Evolutionary conservation across 2,797 vertebrate genomes (phyloP), one percentile per base, ranked within the genome.

Genomic region (Myotis findleyi): DNA sequence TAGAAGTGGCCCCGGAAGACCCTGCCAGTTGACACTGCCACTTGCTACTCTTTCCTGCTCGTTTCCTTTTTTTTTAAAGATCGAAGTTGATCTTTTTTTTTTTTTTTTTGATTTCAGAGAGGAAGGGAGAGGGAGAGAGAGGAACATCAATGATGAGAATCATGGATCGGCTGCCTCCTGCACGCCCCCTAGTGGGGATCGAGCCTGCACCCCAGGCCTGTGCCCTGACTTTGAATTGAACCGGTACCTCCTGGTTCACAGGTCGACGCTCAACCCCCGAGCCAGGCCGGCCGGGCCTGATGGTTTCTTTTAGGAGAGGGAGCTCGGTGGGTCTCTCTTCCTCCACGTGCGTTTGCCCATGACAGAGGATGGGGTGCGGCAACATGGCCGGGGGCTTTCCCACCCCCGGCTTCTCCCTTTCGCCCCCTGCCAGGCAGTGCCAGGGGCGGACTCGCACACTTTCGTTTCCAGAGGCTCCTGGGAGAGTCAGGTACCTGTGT

Each of bases 271-370:
- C 57, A 27, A 27, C 57, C 57, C 12, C 25, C 0, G 57, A 59
- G 57, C 57, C 25, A 55, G 3, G 3, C 55, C 55, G 4, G 55
- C 55, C 23, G 4, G 23, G 23, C 55, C 53, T 57, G 23, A 11
- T 25, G 23, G 55, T 25, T 23, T 55, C 51, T 51, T 11, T 14
- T 11, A 7, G 16, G 30, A 57, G 27, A 68, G 33, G 41, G 27
- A 1, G 5, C 0, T 0, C 14, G 11, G n/a, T 12, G 21, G 30
- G 21, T 64, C 44, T 51, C 53, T 8, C 2, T n/a, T 21, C 69
- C 73, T 30, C 12, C 33, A 4, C 38, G 0, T 0, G 47, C 25
- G 27, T 55, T 30, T 33, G 14, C 51, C 18, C 20, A 2, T 38
- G 47, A 16, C 33, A 3, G 71, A 18, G 25, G 66, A 0, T 23